phyloP scores from a whole-genome alignment of 2,888 invertebrate genomes.

The Heliconius aoede region DNA sequence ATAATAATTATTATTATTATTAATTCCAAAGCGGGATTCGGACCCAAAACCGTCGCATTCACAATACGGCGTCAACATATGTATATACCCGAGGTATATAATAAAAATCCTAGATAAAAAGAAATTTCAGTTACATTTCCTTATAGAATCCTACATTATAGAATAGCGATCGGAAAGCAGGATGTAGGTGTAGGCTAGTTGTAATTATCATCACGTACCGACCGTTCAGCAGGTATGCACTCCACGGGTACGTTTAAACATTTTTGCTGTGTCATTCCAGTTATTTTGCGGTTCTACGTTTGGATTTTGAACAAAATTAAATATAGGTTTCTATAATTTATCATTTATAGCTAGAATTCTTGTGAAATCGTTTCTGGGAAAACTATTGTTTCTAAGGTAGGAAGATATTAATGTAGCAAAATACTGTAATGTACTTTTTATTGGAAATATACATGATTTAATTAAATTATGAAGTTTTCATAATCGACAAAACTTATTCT shows the following conservation, averaged over 20 bases:
- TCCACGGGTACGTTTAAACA: constrained; percentile 30
- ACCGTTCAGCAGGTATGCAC: constrained; percentile 34
- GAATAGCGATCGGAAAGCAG: constrained; percentile 15
- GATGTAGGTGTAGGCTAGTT: constrained; percentile 14
- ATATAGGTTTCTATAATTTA: constrained; percentile 17
- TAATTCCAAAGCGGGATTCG: neutral
- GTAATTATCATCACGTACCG: constrained; percentile 32
- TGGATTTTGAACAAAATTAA: constrained; percentile 26
- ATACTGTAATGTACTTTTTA: too few relatives aligned
- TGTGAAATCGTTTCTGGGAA: neutral
- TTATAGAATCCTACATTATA: constrained; percentile 7
- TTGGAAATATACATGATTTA: too few relatives aligned
- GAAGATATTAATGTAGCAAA: too few relatives aligned
- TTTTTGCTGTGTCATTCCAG: constrained; percentile 35
- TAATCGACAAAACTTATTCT: too few relatives aligned
- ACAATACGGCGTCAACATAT: neutral
- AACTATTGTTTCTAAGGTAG: neutral
- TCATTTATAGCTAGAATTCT: neutral
- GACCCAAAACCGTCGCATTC: neutral
- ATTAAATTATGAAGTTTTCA: too few relatives aligned
- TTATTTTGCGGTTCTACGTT: constrained; percentile 32
- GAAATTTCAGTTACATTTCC: constrained; percentile 3
- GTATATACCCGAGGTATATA: neutral
- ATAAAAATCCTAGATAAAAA: neutral
- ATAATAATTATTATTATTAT: neutral